Percentiles rank a stretch among this genome's conserved stretches.
phyloP scores from a whole-genome alignment of 2,797 vertebrate genomes.

The Semotilus atromaculatus region DNA sequence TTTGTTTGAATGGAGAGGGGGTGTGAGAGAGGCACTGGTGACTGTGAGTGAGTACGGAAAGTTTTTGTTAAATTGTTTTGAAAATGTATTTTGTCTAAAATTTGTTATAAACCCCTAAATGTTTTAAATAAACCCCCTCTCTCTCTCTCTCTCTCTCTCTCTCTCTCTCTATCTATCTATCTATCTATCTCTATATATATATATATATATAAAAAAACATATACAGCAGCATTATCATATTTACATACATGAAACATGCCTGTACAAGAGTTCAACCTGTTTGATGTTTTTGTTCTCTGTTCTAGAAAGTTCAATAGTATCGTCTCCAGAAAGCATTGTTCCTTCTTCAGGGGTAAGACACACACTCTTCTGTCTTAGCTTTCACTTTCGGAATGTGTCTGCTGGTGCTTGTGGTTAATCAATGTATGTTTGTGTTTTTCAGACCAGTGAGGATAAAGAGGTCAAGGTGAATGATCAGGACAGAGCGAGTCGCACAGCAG shows the following conservation, averaged over 20 bases:
- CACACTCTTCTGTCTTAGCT: not conserved
- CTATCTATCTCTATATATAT: no score
- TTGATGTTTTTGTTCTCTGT: conserved; percentile 28
- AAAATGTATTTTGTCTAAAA: no score
- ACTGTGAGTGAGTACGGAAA: no score
- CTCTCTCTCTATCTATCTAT: no score
- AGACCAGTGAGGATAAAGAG: conserved; percentile 74
- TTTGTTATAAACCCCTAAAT: no score
- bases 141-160: no score
- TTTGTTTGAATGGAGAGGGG: no score
- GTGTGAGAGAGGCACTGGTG: no score
- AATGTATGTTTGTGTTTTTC: conserved; percentile 7
- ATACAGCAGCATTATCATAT: not conserved
- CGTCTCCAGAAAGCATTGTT: conserved; percentile 73
- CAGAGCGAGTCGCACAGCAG: conserved; percentile 73
- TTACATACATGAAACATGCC: not conserved
- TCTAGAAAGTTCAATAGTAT: conserved; percentile 72
- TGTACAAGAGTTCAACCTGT: not conserved
- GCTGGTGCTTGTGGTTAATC: not conserved
- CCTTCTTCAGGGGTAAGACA: conserved; percentile 70
- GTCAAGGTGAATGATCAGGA: conserved; percentile 74
- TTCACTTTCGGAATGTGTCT: not conserved
- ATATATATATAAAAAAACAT: no score
- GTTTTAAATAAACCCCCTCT: no score
- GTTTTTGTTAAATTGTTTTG: no score